phyloP scores from a whole-genome alignment of 1,140 invertebrate genomes.

The Zaprionus ghesquierei region DNA sequence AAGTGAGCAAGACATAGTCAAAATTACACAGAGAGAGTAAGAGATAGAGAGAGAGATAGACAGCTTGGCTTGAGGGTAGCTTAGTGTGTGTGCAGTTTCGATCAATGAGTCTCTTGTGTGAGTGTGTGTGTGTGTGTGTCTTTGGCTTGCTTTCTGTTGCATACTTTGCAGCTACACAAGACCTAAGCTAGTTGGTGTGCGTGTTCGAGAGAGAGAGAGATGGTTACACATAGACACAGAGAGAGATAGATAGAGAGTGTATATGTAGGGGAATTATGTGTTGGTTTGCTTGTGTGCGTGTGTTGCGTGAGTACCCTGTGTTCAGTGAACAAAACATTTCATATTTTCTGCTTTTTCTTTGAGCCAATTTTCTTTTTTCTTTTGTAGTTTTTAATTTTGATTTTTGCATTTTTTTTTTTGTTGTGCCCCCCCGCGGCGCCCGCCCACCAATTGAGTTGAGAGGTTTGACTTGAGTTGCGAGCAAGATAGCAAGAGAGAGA shows the following conservation, averaged over 20 bases:
- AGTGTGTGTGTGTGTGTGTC: constrained; percentile 33
- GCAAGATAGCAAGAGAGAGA: background rate
- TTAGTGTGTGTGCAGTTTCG: constrained; percentile 42
- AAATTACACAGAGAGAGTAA: constrained; percentile 31
- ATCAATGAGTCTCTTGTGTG: constrained; percentile 38
- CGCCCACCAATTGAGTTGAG: constrained; percentile 60
- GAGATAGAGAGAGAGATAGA: constrained; percentile 35
- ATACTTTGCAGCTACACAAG: constrained; percentile 62
- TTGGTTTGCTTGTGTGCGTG: constrained; percentile 26
- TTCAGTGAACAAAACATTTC: constrained; percentile 79
- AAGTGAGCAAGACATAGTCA: constrained; percentile 56
- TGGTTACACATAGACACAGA: background rate
- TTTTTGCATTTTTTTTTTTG: constrained; percentile 31
- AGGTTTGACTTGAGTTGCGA: background rate
- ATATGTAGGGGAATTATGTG: background rate
- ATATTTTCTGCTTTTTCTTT: constrained; percentile 52
- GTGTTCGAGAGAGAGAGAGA: background rate
- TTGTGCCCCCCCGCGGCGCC: constrained; percentile 49
- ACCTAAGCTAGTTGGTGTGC: constrained; percentile 47
- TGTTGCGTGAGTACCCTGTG: constrained; percentile 51
- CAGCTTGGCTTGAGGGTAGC: constrained; percentile 34
- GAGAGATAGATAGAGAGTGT: background rate
- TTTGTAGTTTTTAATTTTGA: constrained; percentile 29
- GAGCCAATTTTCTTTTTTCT: constrained; percentile 57
- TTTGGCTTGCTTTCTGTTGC: constrained; percentile 50